Percentiles rank a stretch among this genome's conserved stretches.
phyloP scores from a whole-genome alignment of 2,113 vertebrate genomes.

The Aphyosemion australe region DNA sequence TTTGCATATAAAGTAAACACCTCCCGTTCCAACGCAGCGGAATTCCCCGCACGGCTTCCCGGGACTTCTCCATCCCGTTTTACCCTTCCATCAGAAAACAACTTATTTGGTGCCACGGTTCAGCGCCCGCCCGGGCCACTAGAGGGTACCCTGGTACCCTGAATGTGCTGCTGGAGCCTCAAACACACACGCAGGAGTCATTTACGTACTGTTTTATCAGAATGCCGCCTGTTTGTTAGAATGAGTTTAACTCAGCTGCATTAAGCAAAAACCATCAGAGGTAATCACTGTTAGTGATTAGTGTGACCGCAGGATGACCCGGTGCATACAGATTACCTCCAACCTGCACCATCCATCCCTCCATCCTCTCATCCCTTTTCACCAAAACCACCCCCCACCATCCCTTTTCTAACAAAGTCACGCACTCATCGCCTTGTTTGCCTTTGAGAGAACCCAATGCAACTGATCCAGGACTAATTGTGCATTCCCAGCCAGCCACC shows the following conservation, averaged over 20 bases:
- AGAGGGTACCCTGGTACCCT: slow-evolving; percentile 74
- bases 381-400: too few relatives aligned
- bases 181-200: slow-evolving; percentile 34
- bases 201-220: slow-evolving; percentile 50
- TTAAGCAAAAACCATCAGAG: slow-evolving; percentile 8
- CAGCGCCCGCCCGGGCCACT: slow-evolving; percentile 59
- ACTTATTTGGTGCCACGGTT: slow-evolving; percentile 59
- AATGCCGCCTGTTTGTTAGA: neutral
- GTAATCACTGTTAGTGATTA: slow-evolving; percentile 30
- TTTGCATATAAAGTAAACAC: slow-evolving; percentile 68
- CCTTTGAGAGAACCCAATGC: slow-evolving; percentile 48
- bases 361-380: neutral
- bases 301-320: slow-evolving; percentile 19
- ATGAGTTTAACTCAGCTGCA: neutral
- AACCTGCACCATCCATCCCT: slow-evolving; percentile 12
- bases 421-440: slow-evolving; percentile 36
- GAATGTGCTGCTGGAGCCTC: slow-evolving; percentile 27
- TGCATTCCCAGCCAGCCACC: slow-evolving; percentile 47
- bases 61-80: slow-evolving; percentile 39
- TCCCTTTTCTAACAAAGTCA: neutral
- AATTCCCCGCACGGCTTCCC: slow-evolving; percentile 44
- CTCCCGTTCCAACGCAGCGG: slow-evolving; percentile 30
- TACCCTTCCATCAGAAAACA: slow-evolving; percentile 49
- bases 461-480: slow-evolving; percentile 55
- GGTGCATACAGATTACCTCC: neutral